Evolutionary conservation across 2,888 invertebrate species (phyloP).

Genomic region (Spisula solida): DNA sequence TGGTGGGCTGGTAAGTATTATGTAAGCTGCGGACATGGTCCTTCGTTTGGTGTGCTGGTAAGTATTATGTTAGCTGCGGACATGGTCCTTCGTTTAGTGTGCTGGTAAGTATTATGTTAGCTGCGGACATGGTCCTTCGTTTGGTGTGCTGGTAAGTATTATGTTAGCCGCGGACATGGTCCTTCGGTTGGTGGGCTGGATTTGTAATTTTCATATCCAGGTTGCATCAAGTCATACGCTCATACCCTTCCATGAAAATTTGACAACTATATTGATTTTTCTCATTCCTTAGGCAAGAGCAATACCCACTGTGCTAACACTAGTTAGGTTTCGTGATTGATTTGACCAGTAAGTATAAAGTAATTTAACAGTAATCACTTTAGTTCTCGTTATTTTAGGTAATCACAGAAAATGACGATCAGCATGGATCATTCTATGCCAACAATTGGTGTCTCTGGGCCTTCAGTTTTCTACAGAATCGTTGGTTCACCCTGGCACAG

Average conservation of each 20-base stretch:
- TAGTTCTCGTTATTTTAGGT: constrained; percentile 57
- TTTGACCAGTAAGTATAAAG: too few species aligned
- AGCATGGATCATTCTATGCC: constrained; percentile 70
- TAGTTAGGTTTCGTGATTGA: too few species aligned
- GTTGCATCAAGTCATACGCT: too few species aligned
- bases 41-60: constrained; percentile 61
- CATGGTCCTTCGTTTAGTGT: too few species aligned
- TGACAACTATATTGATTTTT: too few species aligned
- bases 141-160: constrained; percentile 60
- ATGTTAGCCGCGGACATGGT: background rate
- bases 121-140: too few species aligned
- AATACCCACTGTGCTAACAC: too few species aligned
- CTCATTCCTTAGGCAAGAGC: too few species aligned
- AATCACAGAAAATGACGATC: constrained; percentile 72
- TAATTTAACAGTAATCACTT: background rate
- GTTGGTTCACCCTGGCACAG: constrained; percentile 73
- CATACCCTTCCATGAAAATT: too few species aligned
- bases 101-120: constrained; percentile 48
- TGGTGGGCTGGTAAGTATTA: constrained; percentile 54
- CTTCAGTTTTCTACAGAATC: constrained; percentile 66
- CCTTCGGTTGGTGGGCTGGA: too few species aligned
- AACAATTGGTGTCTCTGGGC: constrained; percentile 74
- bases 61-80: background rate
- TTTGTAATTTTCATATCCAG: too few species aligned
- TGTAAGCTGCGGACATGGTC: background rate